Conservation (phyloP, 2,888 invertebrate species). For the Philereme transversata region DNA sequence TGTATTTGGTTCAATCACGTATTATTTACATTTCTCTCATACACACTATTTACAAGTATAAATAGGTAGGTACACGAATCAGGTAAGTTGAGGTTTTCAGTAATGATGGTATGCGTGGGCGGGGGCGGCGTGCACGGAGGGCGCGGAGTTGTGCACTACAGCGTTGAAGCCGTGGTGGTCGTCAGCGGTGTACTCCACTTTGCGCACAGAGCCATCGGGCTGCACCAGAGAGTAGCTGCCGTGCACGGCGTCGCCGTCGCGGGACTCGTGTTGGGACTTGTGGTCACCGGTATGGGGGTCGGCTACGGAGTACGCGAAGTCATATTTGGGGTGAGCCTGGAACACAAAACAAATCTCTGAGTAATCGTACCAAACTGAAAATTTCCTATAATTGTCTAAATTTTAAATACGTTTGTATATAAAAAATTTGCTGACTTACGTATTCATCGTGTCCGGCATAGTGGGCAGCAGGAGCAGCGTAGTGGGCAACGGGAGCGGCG, state of each 20-base stretch:
- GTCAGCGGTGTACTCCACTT: constrained; percentile 76
- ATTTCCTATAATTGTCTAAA: constrained; percentile 1
- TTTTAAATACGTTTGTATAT: neutral
- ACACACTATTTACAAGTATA: constrained; percentile 44
- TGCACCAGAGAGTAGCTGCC: constrained; percentile 84
- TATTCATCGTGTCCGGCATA: constrained; percentile 50
- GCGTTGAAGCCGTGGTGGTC: constrained; percentile 62
- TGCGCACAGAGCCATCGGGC: constrained; percentile 78
- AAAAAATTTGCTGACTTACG: constrained; percentile 33
- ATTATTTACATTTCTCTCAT: constrained; percentile 48
- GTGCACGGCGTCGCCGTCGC: constrained; percentile 82
- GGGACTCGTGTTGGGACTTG: constrained; percentile 80
- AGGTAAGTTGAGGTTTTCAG: constrained; percentile 33
- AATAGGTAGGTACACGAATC: constrained; percentile 30
- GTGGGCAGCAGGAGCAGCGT: constrained; percentile 43
- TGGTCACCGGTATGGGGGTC: constrained; percentile 84
- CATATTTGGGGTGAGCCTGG: constrained; percentile 71
- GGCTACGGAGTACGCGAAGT: constrained; percentile 80
- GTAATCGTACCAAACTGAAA: neutral
- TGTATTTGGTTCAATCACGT: constrained; percentile 36
- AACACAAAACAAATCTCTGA: constrained; percentile 7
- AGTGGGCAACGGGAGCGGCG: constrained; percentile 48
- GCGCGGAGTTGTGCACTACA: constrained; percentile 72
- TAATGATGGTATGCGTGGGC: constrained; percentile 59
- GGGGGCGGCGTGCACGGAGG: constrained; percentile 63